A percentile compares a stretch with the other conserved stretches of the same genome.
These are phyloP conservation scores for Stercorarius parasiticus DNA, from an alignment of 2,113 vertebrate species.

Conservation along the genomic window DNA sequence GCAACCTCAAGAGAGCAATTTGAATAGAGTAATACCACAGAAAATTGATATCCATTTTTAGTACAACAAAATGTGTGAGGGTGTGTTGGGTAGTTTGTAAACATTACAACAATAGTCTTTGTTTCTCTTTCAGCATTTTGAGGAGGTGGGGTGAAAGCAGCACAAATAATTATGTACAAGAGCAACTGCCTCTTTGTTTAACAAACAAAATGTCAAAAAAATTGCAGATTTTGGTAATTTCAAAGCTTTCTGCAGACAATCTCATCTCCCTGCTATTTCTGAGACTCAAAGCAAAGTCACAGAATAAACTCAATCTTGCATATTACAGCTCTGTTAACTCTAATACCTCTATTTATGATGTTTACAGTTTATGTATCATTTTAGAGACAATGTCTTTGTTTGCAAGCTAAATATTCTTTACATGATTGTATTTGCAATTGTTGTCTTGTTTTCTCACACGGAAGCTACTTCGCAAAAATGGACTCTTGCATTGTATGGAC, in stretches of 20 bases:
- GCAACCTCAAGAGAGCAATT: background rate
- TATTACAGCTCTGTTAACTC: background rate
- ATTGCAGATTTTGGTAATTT: background rate
- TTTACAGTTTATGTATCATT: background rate
- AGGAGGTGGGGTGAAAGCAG: background rate
- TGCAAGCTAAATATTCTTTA: background rate
- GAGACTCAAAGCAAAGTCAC: background rate
- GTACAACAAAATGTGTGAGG: background rate
- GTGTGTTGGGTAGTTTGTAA: background rate
- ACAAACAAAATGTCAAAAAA: background rate
- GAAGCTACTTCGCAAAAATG: background rate
- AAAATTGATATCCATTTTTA: background rate
- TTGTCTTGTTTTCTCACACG: background rate
- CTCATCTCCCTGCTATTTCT: background rate
- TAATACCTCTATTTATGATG: background rate
- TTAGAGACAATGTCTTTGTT: background rate
- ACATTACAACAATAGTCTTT: background rate
- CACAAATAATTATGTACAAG: background rate
- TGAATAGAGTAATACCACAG: background rate
- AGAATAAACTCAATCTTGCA: background rate
- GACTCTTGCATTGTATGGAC: background rate
- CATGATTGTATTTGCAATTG: background rate
- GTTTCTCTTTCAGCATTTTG: background rate
- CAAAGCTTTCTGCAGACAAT: background rate
- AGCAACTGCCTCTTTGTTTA: background rate